Evolutionary conservation across 2,113 vertebrate species (phyloP).

Genomic region (Phrynosoma platyrhinos): DNA sequence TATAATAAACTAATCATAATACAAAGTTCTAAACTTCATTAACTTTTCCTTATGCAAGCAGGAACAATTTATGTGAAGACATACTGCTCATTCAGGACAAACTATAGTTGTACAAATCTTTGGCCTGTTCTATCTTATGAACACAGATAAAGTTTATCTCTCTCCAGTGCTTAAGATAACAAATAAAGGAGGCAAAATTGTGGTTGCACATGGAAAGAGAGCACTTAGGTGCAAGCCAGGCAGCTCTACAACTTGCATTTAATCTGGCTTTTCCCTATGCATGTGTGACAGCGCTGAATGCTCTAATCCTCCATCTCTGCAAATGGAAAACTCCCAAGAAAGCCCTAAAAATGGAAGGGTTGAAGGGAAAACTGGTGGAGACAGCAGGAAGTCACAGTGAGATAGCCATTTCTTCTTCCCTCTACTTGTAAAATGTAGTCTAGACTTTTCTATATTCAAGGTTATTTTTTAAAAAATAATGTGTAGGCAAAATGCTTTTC

Average conservation of each 20-base stretch:
- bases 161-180: background rate
- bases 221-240: background rate
- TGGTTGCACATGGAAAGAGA: background rate
- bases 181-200: background rate
- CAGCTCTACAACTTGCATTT: background rate
- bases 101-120: no score
- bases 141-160: background rate
- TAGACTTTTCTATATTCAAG: background rate
- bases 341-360: background rate
- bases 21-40: no score
- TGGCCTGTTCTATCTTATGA: no score
- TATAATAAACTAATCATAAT: background rate
- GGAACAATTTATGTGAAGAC: no score
- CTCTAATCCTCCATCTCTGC: background rate
- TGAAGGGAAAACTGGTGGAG: no score
- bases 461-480: no score
- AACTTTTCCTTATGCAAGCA: no score
- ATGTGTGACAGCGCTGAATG: background rate
- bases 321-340: background rate
- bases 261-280: background rate
- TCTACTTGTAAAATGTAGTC: background rate
- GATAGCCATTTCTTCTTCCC: no score
- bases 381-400: background rate
- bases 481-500: background rate
- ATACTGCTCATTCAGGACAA: no score